Evolutionary conservation across 2,797 vertebrate genomes (phyloP), one percentile per base, ranked within the genome.

Genomic region (Acanthiza pusilla): DNA sequence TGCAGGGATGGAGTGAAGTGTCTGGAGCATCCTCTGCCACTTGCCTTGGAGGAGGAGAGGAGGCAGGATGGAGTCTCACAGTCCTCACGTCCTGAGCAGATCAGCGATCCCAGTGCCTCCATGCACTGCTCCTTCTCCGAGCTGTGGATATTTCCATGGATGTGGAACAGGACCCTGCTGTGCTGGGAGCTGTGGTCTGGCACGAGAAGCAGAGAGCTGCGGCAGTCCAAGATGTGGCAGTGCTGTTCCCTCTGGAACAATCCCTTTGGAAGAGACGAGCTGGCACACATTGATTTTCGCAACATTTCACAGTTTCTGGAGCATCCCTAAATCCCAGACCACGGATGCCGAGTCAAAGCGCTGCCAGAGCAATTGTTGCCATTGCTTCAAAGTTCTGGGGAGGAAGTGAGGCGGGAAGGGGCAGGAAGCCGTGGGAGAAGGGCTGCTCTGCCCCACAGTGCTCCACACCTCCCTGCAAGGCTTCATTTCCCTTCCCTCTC

Each of bases 1-100:
- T 1, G 13, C 4, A 1, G 43, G 32, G 60, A 9, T 4, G 18
- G 1, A 3, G 26, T 0, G 0, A 21, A 42, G 67, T 21, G 42
- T 25, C 68, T 1, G 0, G 61, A 67, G 40, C 16, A 5, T 21
- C 81, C 42, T 43, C 29, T 47, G 72, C n/a, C 29, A 5, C 48
- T 27, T 48, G 8, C n/a, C 27, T 3, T 0, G 10, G 48, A 45
- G 62, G 23, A 66, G 43, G 36, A 79, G 50, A 67, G 32, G 42
- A 20, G 45, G 63, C 3, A 11, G 54, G 82, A 34, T 18, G 79
- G 47, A 29, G 27, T 6, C n/a, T 47, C 6, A 0, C 9, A 13
- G 32, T 15, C 8, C 5, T 0, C 7, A 4, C 13, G 22, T 18
- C 45, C 70, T 60, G 78, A 53, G 34, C 40, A 32, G 25, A 32